Percentiles rank a stretch among this genome's conserved stretches.
phyloP scores from a whole-genome alignment of 2,888 invertebrate species.

The Clepsis dumicolana region DNA sequence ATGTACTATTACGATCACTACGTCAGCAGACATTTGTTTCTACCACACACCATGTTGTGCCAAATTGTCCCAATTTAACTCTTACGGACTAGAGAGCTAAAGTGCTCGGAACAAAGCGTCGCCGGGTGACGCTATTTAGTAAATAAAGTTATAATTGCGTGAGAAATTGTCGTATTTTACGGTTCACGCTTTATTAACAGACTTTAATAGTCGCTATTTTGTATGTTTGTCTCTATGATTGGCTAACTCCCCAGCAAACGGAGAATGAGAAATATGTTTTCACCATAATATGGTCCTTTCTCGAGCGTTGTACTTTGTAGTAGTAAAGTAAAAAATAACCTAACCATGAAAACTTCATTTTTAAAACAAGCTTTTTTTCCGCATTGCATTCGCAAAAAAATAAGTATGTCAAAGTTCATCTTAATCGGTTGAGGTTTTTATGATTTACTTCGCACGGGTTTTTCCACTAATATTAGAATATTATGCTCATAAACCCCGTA shows the following conservation, averaged over 20 bases:
- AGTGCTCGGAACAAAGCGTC: slow-evolving; percentile 1
- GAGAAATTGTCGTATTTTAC: slow-evolving; percentile 27
- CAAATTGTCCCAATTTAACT: slow-evolving; percentile 13
- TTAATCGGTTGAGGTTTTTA: too few species aligned
- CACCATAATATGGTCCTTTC: background rate
- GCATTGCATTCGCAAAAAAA: too few species aligned
- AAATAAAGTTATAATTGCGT: slow-evolving; percentile 27
- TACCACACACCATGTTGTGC: slow-evolving; percentile 25
- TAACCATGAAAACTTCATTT: too few species aligned
- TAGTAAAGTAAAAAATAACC: background rate
- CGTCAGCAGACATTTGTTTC: background rate
- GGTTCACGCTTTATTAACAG: slow-evolving; percentile 10
- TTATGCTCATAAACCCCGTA: too few species aligned
- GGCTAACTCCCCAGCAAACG: background rate
- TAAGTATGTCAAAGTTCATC: too few species aligned
- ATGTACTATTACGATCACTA: slow-evolving; percentile 14
- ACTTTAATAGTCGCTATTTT: slow-evolving; percentile 4
- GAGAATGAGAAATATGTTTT: background rate
- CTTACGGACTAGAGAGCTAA: slow-evolving; percentile 11
- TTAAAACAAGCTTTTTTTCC: too few species aligned
- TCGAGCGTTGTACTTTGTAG: background rate
- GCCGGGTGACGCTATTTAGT: slow-evolving; percentile 12
- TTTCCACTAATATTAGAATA: too few species aligned
- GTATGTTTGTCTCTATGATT: too few species aligned
- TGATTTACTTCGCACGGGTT: too few species aligned